phyloP scores from a whole-genome alignment of 2,797 vertebrate genomes.

The Gallinago solitaria region DNA sequence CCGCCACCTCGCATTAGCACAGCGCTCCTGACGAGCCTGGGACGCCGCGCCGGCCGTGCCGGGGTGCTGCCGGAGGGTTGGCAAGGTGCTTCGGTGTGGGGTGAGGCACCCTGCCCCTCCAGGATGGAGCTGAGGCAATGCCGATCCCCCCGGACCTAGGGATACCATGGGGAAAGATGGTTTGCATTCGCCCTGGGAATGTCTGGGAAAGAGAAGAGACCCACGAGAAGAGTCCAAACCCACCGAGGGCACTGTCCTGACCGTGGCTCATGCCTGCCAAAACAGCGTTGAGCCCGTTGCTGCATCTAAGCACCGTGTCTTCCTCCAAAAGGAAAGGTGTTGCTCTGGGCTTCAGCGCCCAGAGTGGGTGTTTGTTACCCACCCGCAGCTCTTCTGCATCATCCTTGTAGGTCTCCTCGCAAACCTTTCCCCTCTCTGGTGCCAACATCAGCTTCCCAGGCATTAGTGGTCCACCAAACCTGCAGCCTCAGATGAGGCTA shows the following conservation, averaged over 20 bases:
- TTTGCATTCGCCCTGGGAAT: not conserved
- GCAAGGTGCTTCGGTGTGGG: fast-evolving
- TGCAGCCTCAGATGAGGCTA: not conserved
- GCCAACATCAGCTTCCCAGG: not conserved
- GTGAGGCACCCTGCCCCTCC: not conserved
- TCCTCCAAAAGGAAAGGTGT: not conserved
- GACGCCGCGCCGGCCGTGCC: fast-evolving
- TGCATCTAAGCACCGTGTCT: not conserved
- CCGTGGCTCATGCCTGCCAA: fast-evolving
- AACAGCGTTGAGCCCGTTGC: too few species aligned
- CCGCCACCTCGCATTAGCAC: not conserved
- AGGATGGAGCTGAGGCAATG: not conserved
- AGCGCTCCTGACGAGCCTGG: not conserved
- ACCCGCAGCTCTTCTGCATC: not conserved
- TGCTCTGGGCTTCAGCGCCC: not conserved
- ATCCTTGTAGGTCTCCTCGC: not conserved
- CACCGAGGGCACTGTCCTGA: fast-evolving
- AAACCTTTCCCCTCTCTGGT: not conserved
- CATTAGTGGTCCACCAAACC: not conserved
- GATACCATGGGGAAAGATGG: not conserved
- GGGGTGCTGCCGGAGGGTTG: not conserved
- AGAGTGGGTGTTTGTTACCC: not conserved
- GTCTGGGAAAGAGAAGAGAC: not conserved
- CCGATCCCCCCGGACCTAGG: not conserved
- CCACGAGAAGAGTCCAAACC: not conserved